Conservation (phyloP, 2,888 invertebrate species). For the Andrena bucephala region DNA sequence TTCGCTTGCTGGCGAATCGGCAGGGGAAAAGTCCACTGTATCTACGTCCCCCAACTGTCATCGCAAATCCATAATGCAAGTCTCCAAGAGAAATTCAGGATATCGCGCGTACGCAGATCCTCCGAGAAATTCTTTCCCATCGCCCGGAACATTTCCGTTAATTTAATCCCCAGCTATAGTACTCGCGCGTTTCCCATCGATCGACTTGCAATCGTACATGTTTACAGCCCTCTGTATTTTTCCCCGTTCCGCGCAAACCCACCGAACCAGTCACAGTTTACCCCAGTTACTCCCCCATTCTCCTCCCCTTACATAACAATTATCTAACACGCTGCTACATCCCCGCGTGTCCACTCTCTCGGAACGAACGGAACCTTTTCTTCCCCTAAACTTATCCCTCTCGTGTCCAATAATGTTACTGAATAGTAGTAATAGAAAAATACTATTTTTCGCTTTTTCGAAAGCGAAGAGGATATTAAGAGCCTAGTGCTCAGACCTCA, state of each 20-base stretch:
- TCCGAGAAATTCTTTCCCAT: not conserved
- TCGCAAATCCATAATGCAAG: too few relatives aligned
- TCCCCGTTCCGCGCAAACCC: not conserved
- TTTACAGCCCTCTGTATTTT: not conserved
- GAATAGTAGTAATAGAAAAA: too few relatives aligned
- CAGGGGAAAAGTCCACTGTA: too few relatives aligned
- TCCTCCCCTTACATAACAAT: slow-evolving; percentile 16
- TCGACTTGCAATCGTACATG: not conserved
- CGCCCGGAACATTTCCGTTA: not conserved
- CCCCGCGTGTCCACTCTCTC: not conserved
- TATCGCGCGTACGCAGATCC: not conserved
- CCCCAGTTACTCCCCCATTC: not conserved
- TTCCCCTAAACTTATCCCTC: not conserved
- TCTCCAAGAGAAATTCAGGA: too few relatives aligned
- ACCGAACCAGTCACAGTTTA: not conserved
- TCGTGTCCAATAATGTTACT: too few relatives aligned
- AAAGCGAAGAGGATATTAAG: too few relatives aligned
- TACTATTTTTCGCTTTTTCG: too few relatives aligned
- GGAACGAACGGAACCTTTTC: slow-evolving; percentile 8
- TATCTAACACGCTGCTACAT: not conserved
- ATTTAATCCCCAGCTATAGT: not conserved
- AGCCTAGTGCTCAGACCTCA: too few relatives aligned
- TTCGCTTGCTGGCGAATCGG: not conserved
- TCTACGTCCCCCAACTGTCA: too few relatives aligned
- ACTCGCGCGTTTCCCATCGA: not conserved